Percentiles rank a stretch among this genome's conserved stretches.
Evolutionary conservation across 1,140 invertebrate genomes (phyloP).

Genomic region (Nymphalis io): DNA sequence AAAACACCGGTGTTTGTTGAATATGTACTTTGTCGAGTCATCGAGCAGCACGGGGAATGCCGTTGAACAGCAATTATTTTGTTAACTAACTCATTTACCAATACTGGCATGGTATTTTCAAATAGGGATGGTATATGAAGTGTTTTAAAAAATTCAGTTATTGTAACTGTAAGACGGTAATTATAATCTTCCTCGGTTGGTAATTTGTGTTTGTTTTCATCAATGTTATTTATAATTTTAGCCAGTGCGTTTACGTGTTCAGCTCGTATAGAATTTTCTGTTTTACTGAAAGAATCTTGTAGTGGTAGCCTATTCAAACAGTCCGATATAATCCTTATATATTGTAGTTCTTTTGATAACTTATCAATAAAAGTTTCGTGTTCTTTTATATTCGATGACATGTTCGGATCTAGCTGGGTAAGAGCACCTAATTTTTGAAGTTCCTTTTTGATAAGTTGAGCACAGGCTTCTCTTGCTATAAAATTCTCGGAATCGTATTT

Average conservation of each 20-base stretch:
- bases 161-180: slow-evolving; percentile 29
- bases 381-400: slow-evolving; percentile 28
- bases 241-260: slow-evolving; percentile 48
- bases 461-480: slow-evolving; percentile 41
- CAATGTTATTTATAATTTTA: slow-evolving; percentile 44
- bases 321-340: slow-evolving; percentile 50
- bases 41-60: not conserved
- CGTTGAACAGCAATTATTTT: slow-evolving; percentile 32
- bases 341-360: slow-evolving; percentile 46
- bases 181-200: slow-evolving; percentile 5
- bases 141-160: slow-evolving; percentile 35
- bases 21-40: not conserved
- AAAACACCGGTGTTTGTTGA: too few species aligned
- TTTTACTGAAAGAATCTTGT: slow-evolving; percentile 37
- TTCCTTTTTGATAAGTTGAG: slow-evolving; percentile 44
- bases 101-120: slow-evolving; percentile 24
- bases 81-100: slow-evolving; percentile 38
- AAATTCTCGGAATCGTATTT: slow-evolving; percentile 44
- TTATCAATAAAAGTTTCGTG: slow-evolving; percentile 28
- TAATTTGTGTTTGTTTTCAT: slow-evolving; percentile 35
- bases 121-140: slow-evolving; percentile 35
- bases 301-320: slow-evolving; percentile 52
- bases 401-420: slow-evolving; percentile 40
- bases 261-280: slow-evolving; percentile 35
- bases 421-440: slow-evolving; percentile 42